phyloP scores from a whole-genome alignment of 2,797 vertebrate genomes.

The Rhabdophis nuchalis region DNA sequence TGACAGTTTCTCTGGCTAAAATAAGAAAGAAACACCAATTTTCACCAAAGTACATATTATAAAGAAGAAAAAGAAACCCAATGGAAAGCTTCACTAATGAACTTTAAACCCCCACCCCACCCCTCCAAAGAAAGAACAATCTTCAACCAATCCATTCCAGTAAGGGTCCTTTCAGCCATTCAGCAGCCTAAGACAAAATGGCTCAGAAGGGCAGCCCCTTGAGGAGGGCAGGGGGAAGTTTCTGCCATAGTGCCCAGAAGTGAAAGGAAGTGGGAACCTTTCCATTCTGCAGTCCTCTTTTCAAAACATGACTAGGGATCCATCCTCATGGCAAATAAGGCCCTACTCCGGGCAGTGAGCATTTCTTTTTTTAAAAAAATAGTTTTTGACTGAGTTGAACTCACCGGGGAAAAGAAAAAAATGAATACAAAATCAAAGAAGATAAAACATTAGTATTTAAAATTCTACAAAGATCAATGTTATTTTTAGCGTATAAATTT shows the following conservation, averaged over 20 bases:
- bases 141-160: not conserved
- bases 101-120: not conserved
- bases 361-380: not conserved
- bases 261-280: not conserved
- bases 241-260: not conserved
- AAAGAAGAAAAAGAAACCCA: not conserved
- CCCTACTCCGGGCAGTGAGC: not conserved
- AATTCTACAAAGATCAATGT: not conserved
- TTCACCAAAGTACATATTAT: not conserved
- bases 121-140: not conserved
- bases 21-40: not conserved
- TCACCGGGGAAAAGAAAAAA: not conserved
- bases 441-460: not conserved
- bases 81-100: not conserved
- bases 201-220: not conserved
- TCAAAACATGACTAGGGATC: not conserved
- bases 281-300: not conserved
- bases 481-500: not conserved
- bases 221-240: not conserved
- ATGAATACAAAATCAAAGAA: not conserved
- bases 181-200: not conserved
- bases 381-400: not conserved
- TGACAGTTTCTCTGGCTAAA: not conserved
- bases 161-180: not conserved
- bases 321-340: not conserved